Evolutionary conservation across 2,888 invertebrate genomes (phyloP).

Genomic region (Dasysyrphus tricinctus): DNA sequence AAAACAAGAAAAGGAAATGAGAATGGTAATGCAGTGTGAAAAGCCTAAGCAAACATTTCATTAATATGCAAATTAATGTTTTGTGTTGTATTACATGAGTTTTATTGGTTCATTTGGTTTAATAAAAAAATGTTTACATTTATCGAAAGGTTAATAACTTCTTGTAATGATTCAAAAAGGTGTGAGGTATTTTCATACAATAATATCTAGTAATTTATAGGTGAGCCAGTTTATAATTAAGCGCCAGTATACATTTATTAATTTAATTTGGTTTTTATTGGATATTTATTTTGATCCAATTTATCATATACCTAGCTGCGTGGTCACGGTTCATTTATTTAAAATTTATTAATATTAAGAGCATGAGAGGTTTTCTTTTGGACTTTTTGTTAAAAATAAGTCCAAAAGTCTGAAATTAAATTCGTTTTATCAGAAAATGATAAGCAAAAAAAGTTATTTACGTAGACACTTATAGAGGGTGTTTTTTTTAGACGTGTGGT

Average conservation of each 20-base stretch:
- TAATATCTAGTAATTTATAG: not conserved
- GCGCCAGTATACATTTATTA: not conserved
- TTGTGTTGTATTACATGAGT: not conserved
- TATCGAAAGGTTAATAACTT: not conserved
- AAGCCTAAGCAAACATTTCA: not conserved
- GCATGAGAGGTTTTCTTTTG: not conserved
- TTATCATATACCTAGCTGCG: not conserved
- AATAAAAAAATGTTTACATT: not conserved
- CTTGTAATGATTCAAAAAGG: not conserved
- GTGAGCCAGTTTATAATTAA: not conserved
- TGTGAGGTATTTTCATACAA: slow-evolving; percentile 1
- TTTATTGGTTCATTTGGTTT: not conserved
- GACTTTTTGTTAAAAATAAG: too few relatives aligned
- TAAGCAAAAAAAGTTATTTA: too few relatives aligned
- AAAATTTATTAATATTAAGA: not conserved
- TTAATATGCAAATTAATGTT: slow-evolving; percentile 13
- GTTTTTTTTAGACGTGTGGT: too few relatives aligned
- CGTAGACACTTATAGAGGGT: too few relatives aligned
- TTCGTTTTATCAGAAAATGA: too few relatives aligned
- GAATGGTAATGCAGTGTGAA: slow-evolving; percentile 7
- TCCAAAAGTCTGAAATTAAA: too few relatives aligned
- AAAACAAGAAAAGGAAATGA: slow-evolving; percentile 5
- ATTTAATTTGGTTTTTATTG: not conserved
- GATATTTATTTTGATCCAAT: not conserved
- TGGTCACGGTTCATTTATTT: not conserved